These are phyloP conservation scores for Flexamia atlantica DNA, from an alignment of 2,888 invertebrate genomes.

Conservation along the genomic window DNA sequence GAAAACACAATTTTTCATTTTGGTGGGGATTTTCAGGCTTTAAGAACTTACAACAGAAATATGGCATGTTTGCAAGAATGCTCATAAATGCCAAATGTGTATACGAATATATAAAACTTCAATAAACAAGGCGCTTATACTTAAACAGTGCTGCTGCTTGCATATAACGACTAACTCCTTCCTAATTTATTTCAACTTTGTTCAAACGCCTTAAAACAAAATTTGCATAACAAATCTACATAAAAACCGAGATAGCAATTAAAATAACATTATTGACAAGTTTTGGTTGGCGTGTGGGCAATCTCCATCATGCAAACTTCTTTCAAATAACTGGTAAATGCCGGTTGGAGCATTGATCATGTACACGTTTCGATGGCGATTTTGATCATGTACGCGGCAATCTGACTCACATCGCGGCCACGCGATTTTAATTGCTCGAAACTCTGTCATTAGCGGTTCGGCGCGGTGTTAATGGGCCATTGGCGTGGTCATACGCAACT, in stretches of 20 bases:
- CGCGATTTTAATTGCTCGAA: conserved; percentile 6
- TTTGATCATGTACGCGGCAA: conserved; percentile 1
- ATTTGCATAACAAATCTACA: conserved; percentile 39
- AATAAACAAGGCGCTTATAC: no score
- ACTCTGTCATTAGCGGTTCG: conserved; percentile 21
- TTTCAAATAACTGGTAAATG: conserved; percentile 7
- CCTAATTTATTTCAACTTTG: not conserved
- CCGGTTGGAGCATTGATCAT: conserved; percentile 6
- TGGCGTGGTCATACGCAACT: conserved; percentile 2
- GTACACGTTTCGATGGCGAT: not conserved
- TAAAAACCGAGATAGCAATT: conserved; percentile 5
- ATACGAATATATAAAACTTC: no score
- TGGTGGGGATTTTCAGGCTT: no score
- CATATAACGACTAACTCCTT: no score
- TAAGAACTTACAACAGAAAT: no score
- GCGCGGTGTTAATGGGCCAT: not conserved
- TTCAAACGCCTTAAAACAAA: not conserved
- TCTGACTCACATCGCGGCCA: not conserved
- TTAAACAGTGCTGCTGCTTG: no score
- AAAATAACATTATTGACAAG: conserved; percentile 36
- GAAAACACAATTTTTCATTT: no score
- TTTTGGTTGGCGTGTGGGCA: not conserved
- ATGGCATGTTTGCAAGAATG: no score
- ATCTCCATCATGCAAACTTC: conserved; percentile 3
- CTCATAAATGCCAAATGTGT: no score